Evolutionary conservation across 2,888 invertebrate species (phyloP).

Genomic region (Masnerella sp.): DNA sequence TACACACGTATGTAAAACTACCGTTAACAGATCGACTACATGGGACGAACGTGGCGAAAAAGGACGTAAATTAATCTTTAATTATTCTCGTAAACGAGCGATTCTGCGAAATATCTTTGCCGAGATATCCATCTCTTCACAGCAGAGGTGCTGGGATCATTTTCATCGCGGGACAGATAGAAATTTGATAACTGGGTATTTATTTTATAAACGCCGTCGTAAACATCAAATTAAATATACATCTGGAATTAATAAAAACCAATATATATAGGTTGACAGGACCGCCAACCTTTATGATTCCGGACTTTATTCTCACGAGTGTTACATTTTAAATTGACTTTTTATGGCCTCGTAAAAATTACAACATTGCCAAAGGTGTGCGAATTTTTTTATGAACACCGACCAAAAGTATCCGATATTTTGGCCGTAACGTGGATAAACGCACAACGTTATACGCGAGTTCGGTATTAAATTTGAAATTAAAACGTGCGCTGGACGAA

Average conservation of each 20-base stretch:
- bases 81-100: conserved; percentile 56
- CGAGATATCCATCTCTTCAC: conserved; percentile 57
- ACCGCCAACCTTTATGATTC: conserved; percentile 29
- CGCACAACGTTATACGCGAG: no score
- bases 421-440: no score
- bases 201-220: conserved; percentile 54
- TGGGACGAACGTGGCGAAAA: conserved; percentile 48
- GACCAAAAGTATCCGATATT: no score
- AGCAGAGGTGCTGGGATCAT: conserved; percentile 57
- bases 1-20: conserved; percentile 58
- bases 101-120: conserved; percentile 57
- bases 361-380: conserved; percentile 3
- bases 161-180: conserved; percentile 54
- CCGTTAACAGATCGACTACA: conserved; percentile 58
- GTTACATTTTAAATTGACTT: conserved; percentile 54
- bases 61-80: conserved; percentile 58
- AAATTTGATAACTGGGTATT: conserved; percentile 58
- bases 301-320: conserved; percentile 38
- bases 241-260: conserved; percentile 58
- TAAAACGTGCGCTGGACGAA: no score
- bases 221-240: conserved; percentile 59
- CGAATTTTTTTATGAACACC: not conserved
- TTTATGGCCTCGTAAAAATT: conserved; percentile 43
- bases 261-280: conserved; percentile 50
- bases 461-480: no score